Evolutionary conservation across 2,888 invertebrate species (phyloP).

Genomic region (Xylota segnis): DNA sequence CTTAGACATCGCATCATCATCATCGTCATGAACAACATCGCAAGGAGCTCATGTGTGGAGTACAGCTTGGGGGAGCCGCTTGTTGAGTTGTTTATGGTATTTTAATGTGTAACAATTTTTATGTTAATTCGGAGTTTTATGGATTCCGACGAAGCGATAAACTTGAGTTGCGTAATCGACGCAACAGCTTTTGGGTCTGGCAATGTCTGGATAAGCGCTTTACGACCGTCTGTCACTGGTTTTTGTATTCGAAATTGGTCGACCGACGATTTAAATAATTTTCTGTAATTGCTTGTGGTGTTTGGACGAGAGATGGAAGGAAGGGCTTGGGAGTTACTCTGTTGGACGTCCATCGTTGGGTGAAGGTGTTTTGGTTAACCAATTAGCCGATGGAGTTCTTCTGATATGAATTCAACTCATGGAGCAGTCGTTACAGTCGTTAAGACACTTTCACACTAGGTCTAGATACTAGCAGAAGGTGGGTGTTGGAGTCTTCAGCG

Average conservation of each 20-base stretch:
- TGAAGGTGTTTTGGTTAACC: neutral
- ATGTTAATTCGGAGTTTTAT: slow-evolving; percentile 46
- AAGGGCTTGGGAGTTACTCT: neutral
- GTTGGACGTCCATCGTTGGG: neutral
- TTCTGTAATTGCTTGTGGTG: slow-evolving; percentile 9
- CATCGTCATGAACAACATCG: neutral
- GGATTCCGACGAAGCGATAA: slow-evolving; percentile 33
- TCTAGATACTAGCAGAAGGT: no score
- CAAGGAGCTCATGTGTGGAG: neutral
- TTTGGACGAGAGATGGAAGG: neutral
- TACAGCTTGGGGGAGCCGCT: slow-evolving; percentile 4
- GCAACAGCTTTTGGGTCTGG: slow-evolving; percentile 1
- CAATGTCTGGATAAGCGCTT: slow-evolving; percentile 11
- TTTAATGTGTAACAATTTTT: slow-evolving; percentile 48
- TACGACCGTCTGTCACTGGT: slow-evolving; percentile 12
- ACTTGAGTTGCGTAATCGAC: slow-evolving; percentile 26
- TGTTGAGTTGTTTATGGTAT: slow-evolving; percentile 22
- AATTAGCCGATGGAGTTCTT: neutral
- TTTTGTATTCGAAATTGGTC: slow-evolving; percentile 15
- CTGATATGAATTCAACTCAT: neutral
- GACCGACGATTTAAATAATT: slow-evolving; percentile 4
- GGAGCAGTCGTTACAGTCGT: neutral
- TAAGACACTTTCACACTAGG: neutral
- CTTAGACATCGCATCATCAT: slow-evolving; percentile 4
- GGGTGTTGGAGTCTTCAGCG: no score